Evolutionary conservation across 2,797 vertebrate genomes (phyloP), one percentile per base, ranked within the genome.

Genomic region (Dromococcyx pavoninus): DNA sequence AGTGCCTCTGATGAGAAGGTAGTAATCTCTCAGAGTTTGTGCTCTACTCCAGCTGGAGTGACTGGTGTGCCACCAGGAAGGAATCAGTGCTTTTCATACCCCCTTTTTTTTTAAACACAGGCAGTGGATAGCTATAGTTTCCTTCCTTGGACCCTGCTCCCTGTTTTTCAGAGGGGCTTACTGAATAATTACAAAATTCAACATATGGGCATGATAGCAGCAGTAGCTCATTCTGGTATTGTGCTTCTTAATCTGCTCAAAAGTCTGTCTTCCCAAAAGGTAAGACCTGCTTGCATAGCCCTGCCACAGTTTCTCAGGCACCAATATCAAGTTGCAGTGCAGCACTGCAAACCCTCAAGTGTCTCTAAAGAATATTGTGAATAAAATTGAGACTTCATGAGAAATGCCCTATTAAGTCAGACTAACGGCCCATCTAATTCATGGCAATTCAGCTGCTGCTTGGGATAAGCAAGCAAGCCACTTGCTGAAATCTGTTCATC

Each of bases 341-440:
- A 43, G 60, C 58, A 39, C 60, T 32, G 13, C 2, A 1, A 77
- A 33, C 13, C 53, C 32, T 24, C 2, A 41, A 67, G 37, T 53
- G 53, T 35, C 50, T 71, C 46, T 69, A 33, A 83, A 48, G 51
- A 83, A 54, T 41, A 80, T 41, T 57, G 39, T 35, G 74, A 73
- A 73, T 16, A 62, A 89, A 91, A 82, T 82, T 23, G 76, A 91
- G 19, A 28, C 43, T 73, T 87, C 28, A 5, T 25, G 39, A 92
- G 89, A 74, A 92, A 73, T 67, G 44, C 44, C 56, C 67, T 61
- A 16, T 28, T 76, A 60, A 92, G 64, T 67, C 85, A 87, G 72
- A 37, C 58, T 90, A 96, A 89, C 44, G 58, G 81, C 62, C 78
- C 75, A 53, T 66, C 91, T 93, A 92, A 91, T 91, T 81, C 77